A percentile compares a stretch with the other conserved stretches of the same genome.
These are phyloP conservation scores for Synergus umbraculus DNA, from an alignment of 2,888 invertebrate genomes.

Conservation along the genomic window DNA sequence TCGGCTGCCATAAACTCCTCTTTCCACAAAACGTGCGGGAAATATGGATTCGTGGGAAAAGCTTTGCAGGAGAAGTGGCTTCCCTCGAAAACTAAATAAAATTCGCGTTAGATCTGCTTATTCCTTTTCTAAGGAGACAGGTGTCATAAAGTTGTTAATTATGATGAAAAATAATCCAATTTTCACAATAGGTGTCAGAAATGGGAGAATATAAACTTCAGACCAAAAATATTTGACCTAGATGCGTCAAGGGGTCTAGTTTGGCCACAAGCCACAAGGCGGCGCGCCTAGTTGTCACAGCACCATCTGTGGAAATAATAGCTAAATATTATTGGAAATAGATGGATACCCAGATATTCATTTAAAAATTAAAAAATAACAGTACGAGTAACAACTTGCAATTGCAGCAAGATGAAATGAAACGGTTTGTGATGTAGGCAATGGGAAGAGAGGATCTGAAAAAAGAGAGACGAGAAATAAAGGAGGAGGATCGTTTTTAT, in stretches of 20 bases:
- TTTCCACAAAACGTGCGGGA: constrained; percentile 47
- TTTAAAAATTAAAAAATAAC: too few relatives aligned
- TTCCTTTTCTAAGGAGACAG: not conserved
- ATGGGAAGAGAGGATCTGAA: constrained; percentile 10
- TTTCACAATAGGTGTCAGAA: too few relatives aligned
- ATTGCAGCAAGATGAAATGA: constrained; percentile 29
- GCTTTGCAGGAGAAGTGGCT: constrained; percentile 38
- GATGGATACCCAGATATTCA: too few relatives aligned
- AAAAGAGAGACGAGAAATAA: constrained; percentile 42
- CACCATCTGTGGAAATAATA: too few relatives aligned
- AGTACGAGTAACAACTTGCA: not conserved
- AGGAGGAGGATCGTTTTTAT: constrained; percentile 10
- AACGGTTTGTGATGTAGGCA: constrained; percentile 23
- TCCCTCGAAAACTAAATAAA: constrained; percentile 42
- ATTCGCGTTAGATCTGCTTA: not conserved
- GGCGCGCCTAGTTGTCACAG: too few relatives aligned
- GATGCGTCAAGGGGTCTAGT: too few relatives aligned
- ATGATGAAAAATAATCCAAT: too few relatives aligned
- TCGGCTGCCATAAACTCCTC: constrained; percentile 43
- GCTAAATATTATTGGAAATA: too few relatives aligned
- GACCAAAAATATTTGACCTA: too few relatives aligned
- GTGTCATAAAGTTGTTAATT: too few relatives aligned
- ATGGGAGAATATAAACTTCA: too few relatives aligned
- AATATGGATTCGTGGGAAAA: constrained; percentile 53
- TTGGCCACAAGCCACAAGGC: too few relatives aligned